phyloP scores from a whole-genome alignment of 2,888 invertebrate genomes.

The Drosophila longiperda region DNA sequence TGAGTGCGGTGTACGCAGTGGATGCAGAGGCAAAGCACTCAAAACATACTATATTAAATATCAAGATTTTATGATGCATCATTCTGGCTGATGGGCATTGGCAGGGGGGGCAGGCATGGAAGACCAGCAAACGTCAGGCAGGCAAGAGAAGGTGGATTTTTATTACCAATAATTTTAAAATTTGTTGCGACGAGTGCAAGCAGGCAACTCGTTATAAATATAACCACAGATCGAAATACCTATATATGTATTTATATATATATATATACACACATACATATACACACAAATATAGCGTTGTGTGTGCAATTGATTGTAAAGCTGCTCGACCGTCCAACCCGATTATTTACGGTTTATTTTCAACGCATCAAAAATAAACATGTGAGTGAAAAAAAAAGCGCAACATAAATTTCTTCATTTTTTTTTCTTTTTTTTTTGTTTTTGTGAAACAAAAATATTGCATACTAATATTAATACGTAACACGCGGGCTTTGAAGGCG shows the following conservation, averaged over 20 bases:
- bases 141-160: slow-evolving; percentile 71
- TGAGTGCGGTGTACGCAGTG: not conserved
- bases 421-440: slow-evolving; percentile 15
- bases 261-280: slow-evolving; percentile 14
- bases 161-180: slow-evolving; percentile 76
- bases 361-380: slow-evolving; percentile 79
- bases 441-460: slow-evolving; percentile 74
- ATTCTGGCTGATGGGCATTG: slow-evolving; percentile 26
- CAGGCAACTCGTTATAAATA: slow-evolving; percentile 76
- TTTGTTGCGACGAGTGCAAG: slow-evolving; percentile 77
- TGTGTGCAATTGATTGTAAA: slow-evolving; percentile 76
- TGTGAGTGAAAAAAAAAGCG: slow-evolving; percentile 46
- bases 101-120: not conserved
- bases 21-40: slow-evolving; percentile 44
- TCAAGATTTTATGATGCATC: slow-evolving; percentile 74
- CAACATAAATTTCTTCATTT: slow-evolving; percentile 55
- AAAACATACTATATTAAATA: slow-evolving; percentile 72
- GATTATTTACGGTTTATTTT: slow-evolving; percentile 81
- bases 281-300: slow-evolving; percentile 27
- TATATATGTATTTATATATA: slow-evolving; percentile 32
- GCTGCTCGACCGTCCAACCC: slow-evolving; percentile 66
- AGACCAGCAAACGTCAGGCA: not conserved
- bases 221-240: slow-evolving; percentile 68
- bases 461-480: slow-evolving; percentile 80
- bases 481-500: slow-evolving; percentile 76